Base-by-base conservation (phyloP, 2,888 invertebrate species). In the Drosophila maculinotata region DNA sequence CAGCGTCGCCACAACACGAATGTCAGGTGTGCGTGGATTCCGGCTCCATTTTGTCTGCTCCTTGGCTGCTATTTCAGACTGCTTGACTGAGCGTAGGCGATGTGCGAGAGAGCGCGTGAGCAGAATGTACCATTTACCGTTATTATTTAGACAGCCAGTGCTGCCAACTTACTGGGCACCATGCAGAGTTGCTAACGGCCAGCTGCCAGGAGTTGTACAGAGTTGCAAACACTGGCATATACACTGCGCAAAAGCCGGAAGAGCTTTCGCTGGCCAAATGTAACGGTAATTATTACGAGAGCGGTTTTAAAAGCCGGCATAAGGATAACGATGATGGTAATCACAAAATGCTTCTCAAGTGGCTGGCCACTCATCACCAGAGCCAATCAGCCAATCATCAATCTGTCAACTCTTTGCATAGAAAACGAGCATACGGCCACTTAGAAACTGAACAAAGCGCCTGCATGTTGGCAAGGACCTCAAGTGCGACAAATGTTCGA, bases 1-100 rank as follows among this genome's bases (percentile, higher is more conserved):
- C 84, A 88, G 77, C 84, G 75, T 86, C 73, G 83, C 88, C 83
- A 84, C 88, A 84, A 84, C 88, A 84, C 84, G 87, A 84, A 84
- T 90, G 89, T 81, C 90, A 90, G 87, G 89, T 87, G 81, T 82
- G 83, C 86, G 67, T 76, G 62, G 57, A 82, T 79, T 85, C 82
- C 87, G 88, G 87, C 82, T 83, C 68, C 73, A 68, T 66, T 75
- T 72, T 57, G 65, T 72, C 65, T 75, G 76, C 69, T 79, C 57
- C 60, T 53, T 64, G 48, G 36, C 38, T 64, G 59, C 54, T 23
- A 60, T 31, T 23, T 47, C 54, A 41, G 57, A 57, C 45, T 12
- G 44, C 31, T 26, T 25, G 49, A 53, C 53, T n/a, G 51, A 70
- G 66, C 59, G 63, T 53, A 57, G 42, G 66, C 63, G 62, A 23